These are phyloP conservation scores for Melozone crissalis DNA, from an alignment of 2,113 vertebrate genomes.

Conservation along the genomic window DNA sequence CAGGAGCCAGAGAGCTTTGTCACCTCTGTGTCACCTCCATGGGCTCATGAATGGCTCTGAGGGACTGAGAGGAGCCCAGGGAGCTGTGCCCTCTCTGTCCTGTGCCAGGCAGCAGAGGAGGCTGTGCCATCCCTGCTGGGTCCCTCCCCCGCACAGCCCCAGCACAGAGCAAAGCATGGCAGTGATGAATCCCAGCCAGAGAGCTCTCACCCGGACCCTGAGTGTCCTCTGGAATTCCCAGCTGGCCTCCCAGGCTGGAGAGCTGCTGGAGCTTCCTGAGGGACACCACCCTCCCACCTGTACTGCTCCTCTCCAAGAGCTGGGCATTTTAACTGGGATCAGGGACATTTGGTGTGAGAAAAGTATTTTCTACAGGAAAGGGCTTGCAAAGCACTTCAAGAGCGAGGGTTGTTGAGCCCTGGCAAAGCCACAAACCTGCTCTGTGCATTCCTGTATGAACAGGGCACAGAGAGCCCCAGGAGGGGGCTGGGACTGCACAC, in stretches of 20 bases:
- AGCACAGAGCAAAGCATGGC: not conserved
- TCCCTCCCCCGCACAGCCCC: not conserved
- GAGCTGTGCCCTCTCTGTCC: not conserved
- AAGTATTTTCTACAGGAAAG: not conserved
- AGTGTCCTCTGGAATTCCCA: not conserved
- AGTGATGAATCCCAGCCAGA: not conserved
- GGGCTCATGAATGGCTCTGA: not conserved
- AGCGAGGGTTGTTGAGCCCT: not conserved
- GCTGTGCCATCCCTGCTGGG: not conserved
- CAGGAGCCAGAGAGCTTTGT: fast-evolving
- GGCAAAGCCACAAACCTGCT: not conserved
- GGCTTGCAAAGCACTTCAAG: not conserved
- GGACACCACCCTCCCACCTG: not conserved
- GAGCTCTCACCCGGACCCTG: not conserved
- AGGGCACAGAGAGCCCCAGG: not conserved
- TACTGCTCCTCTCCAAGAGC: not conserved
- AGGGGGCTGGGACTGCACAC: not conserved
- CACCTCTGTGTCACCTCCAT: not conserved
- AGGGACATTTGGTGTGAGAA: not conserved
- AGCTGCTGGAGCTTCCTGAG: not conserved
- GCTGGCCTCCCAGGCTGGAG: not conserved
- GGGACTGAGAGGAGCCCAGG: not conserved
- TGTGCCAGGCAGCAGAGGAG: not conserved
- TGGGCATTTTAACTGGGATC: not conserved
- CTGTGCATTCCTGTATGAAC: not conserved